phyloP scores from a whole-genome alignment of 2,888 invertebrate species.

The Ichneumoninae sp. region DNA sequence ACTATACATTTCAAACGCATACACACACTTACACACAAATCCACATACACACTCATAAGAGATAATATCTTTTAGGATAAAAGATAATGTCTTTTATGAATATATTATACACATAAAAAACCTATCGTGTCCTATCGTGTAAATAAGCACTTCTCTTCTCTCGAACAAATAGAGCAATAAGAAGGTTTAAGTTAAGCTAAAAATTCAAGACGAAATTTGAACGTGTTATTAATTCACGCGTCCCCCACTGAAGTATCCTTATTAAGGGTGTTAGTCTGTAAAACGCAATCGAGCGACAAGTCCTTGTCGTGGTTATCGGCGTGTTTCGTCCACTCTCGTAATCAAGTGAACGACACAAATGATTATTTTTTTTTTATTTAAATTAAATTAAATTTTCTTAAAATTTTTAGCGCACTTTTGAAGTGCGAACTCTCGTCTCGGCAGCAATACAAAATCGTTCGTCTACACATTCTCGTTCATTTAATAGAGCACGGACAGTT shows the following conservation, averaged over 20 bases:
- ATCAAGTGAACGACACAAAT: constrained; percentile 11
- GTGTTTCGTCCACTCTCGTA: constrained; percentile 1
- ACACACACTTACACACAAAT: background rate
- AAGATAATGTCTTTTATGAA: background rate
- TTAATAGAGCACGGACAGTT: background rate
- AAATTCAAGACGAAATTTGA: constrained; percentile 12
- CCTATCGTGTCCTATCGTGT: constrained; percentile 42
- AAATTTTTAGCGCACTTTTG: background rate
- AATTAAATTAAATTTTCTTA: background rate
- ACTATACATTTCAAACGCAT: constrained; percentile 15
- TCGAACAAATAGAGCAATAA: constrained; percentile 65
- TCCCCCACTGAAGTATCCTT: constrained; percentile 12
- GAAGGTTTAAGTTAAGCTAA: constrained; percentile 45
- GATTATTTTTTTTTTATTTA: background rate
- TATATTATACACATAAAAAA: background rate
- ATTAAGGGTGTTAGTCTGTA: constrained; percentile 2
- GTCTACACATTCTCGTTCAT: background rate
- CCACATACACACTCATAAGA: background rate
- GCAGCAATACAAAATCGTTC: constrained; percentile 59
- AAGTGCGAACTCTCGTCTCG: constrained; percentile 39
- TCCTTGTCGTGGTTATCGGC: constrained; percentile 37
- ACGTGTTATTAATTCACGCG: constrained; percentile 5
- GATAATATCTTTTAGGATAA: background rate
- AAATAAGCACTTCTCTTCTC: constrained; percentile 53
- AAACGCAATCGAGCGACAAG: constrained; percentile 54